These are phyloP conservation scores for Parasteatoda tepidariorum DNA, from an alignment of 1,140 invertebrate genomes.

Conservation along the genomic window DNA sequence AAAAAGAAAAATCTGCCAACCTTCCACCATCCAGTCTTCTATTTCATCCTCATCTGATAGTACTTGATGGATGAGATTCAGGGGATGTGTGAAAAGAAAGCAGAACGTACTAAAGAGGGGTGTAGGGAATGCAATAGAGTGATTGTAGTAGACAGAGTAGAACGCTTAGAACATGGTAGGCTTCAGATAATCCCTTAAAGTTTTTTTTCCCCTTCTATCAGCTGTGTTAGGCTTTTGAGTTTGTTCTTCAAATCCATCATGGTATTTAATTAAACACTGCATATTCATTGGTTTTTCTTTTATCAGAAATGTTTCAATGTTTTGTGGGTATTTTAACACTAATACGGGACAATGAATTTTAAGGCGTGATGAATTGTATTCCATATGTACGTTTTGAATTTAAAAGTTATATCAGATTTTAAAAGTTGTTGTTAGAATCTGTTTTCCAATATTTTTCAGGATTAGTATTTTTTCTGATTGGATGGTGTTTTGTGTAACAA, in stretches of 20 bases:
- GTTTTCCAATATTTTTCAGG: no score
- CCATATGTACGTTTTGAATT: no score
- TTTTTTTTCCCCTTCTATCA: neutral
- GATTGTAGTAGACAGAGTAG: constrained; percentile 26
- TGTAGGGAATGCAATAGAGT: constrained; percentile 12
- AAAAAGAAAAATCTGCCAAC: neutral
- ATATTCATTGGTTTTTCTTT: neutral
- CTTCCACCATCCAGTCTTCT: neutral
- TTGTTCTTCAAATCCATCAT: neutral
- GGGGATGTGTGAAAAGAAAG: neutral
- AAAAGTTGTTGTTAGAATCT: no score
- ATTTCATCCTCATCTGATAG: constrained; percentile 39
- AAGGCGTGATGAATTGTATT: no score
- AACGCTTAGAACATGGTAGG: neutral
- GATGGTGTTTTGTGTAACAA: no score
- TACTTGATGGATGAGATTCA: constrained; percentile 46
- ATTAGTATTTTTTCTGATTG: no score
- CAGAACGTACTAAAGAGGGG: no score
- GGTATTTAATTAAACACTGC: neutral
- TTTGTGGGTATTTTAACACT: no score
- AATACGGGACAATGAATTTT: no score
- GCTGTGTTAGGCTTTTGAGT: neutral
- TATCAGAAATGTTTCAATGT: no score
- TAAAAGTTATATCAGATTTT: no score
- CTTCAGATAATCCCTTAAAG: constrained; percentile 7